A percentile compares a stretch with the other conserved stretches of the same genome.
phyloP scores from a whole-genome alignment of 2,113 vertebrate species.

The Hirundichthys speculiger region DNA sequence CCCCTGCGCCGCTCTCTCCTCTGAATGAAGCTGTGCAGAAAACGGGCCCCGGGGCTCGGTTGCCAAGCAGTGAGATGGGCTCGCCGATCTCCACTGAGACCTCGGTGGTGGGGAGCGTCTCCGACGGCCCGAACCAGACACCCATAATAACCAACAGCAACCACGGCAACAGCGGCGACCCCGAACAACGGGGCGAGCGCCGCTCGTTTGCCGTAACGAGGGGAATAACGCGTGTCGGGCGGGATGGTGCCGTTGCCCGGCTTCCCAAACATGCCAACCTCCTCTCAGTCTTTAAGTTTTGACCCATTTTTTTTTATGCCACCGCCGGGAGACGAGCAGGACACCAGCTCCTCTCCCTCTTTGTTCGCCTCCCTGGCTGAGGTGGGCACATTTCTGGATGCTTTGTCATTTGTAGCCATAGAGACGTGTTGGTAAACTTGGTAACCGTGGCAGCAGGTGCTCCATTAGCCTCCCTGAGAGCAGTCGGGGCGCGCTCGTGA shows the following conservation, averaged over 20 bases:
- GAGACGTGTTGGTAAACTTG: constrained; percentile 81
- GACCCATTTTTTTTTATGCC: constrained; percentile 25
- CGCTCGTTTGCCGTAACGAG: constrained; percentile 57
- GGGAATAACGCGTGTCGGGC: constrained; percentile 64
- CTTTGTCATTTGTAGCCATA: constrained; percentile 80
- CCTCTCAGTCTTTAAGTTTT: constrained; percentile 39
- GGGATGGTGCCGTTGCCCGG: constrained; percentile 58
- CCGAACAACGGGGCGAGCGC: constrained; percentile 62
- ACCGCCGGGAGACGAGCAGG: constrained; percentile 23
- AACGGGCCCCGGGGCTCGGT: constrained; percentile 84
- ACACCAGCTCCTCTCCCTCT: constrained; percentile 62
- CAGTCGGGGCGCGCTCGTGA: constrained; percentile 65
- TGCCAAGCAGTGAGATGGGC: constrained; percentile 85
- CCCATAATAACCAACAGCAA: constrained; percentile 74
- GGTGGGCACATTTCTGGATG: constrained; percentile 65
- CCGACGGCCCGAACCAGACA: constrained; percentile 80
- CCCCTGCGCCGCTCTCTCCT: constrained; percentile 76
- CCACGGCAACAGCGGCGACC: constrained; percentile 73
- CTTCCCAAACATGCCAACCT: constrained; percentile 47
- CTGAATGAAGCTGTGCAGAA: constrained; percentile 86
- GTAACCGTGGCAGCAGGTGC: constrained; percentile 74
- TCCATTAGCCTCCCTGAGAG: constrained; percentile 73
- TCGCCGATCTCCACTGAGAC: constrained; percentile 81
- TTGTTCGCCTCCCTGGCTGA: constrained; percentile 60
- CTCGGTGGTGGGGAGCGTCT: constrained; percentile 73